Evolutionary conservation across 2,113 vertebrate genomes (phyloP), one percentile per base, ranked within the genome.

Genomic region (Myotis brandtii): DNA sequence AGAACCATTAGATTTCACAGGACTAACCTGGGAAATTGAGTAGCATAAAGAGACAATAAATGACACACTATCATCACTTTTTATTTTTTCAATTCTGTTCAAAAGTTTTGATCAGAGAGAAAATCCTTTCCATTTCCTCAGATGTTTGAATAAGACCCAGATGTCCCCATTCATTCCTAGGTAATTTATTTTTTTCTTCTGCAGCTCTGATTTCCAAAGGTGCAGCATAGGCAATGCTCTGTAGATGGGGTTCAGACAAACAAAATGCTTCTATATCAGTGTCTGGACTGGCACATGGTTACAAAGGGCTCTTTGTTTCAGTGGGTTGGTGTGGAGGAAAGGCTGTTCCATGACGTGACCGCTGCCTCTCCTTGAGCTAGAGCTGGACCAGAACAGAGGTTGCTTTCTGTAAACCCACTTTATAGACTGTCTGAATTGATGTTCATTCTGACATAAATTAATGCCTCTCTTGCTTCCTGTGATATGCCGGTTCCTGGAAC

Each of bases 261-360:
- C 40, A 87, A 50, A 86, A 27, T 93, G 95, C 86, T 91, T 90
- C 84, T 6, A 30, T 76, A 52, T 91, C 25, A 50, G n/a, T 76
- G 76, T 86, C 77, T 88, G 52, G 56, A 82, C 83, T 89, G 48
- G 67, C 48, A 48, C 6, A 43, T 69, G 21, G 34, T 91, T 79
- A 97, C 80, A 95, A 93, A 93, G 86, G 1, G 14, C 40, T 96
- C 92, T 97, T 96, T 93, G 86, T 97, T 83, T 18, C 21, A 7
- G 73, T 91, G 37, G 20, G 56, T 91, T 59, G 34, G 48, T 77
- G 75, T 77, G 75, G 70, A 37, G 50, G n/a, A 79, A 50, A 50
- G n/a, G 25, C 25, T 59, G 54, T 40, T 81, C 8, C 25, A 27
- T 40, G 54, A 59, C 9, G 9, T 62, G 56, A 43, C 56, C 1